Conservation (phyloP, 2,113 vertebrate genomes). For the Pluvialis apricaria region DNA sequence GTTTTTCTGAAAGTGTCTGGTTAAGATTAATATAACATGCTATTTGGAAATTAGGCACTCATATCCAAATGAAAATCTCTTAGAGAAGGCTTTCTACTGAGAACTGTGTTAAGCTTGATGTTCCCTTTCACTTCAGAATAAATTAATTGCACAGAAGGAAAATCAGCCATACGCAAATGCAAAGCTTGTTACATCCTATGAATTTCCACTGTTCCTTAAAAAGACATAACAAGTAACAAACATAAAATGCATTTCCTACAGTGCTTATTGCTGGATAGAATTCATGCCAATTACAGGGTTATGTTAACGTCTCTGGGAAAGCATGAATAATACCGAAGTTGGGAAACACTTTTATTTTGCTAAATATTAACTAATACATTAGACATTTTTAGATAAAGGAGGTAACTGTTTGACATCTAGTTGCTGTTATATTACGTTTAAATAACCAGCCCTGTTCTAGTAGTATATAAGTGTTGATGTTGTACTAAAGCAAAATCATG, state of each 20-base stretch:
- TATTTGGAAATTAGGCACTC: neutral
- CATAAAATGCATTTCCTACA: neutral
- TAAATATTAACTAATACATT: neutral
- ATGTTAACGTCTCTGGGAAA: neutral
- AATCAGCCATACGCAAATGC: neutral
- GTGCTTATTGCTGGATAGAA: neutral
- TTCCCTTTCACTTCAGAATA: conserved; percentile 7
- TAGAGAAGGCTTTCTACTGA: neutral
- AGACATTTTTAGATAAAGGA: neutral
- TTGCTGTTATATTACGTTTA: neutral
- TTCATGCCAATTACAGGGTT: conserved; percentile 6
- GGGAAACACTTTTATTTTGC: neutral
- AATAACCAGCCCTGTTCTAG: neutral
- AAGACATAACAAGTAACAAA: neutral
- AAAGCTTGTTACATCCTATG: neutral
- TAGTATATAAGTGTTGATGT: neutral
- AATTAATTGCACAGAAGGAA: conserved; percentile 9
- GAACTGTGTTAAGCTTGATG: neutral
- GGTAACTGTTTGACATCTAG: neutral
- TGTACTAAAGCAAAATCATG: neutral
- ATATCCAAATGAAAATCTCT: neutral
- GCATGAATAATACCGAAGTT: neutral
- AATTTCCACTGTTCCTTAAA: conserved; percentile 27
- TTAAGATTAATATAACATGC: neutral
- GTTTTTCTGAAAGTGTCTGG: neutral